Evolutionary conservation across 2,797 vertebrate species (phyloP).

Genomic region (Uromys caudimaculatus): DNA sequence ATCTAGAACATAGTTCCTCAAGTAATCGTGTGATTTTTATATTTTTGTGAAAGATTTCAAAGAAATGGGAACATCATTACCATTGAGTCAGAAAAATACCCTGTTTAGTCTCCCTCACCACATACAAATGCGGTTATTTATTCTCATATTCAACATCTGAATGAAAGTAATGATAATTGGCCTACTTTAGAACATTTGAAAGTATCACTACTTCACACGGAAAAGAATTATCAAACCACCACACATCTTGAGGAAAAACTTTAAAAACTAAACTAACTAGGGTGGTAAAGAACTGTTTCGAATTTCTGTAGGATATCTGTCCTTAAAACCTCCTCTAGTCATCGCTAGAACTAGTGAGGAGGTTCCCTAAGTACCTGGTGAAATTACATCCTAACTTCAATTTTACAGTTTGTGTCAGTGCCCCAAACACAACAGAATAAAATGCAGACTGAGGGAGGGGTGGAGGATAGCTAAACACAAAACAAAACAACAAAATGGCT

Average conservation of each 20-base stretch:
- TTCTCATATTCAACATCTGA: slow-evolving; percentile 43
- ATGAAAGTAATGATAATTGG: slow-evolving; percentile 53
- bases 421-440: neutral
- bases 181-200: slow-evolving; percentile 56
- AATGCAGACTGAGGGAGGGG: neutral
- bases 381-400: neutral
- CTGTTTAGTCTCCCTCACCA: neutral
- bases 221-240: slow-evolving; percentile 49
- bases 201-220: slow-evolving; percentile 26
- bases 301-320: neutral
- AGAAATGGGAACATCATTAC: slow-evolving; percentile 1
- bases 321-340: neutral
- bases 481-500: neutral
- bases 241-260: neutral
- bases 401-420: neutral
- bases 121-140: slow-evolving; percentile 39
- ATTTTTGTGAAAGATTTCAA: slow-evolving; percentile 50
- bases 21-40: neutral
- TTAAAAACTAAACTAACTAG: slow-evolving; percentile 54
- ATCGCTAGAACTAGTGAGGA: neutral
- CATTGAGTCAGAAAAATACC: slow-evolving; percentile 25
- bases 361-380: slow-evolving; percentile 27
- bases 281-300: slow-evolving; percentile 1
- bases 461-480: neutral
- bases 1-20: slow-evolving; percentile 44